Base-by-base conservation (phyloP, 2,113 vertebrate species). In the Nicator chloris region DNA sequence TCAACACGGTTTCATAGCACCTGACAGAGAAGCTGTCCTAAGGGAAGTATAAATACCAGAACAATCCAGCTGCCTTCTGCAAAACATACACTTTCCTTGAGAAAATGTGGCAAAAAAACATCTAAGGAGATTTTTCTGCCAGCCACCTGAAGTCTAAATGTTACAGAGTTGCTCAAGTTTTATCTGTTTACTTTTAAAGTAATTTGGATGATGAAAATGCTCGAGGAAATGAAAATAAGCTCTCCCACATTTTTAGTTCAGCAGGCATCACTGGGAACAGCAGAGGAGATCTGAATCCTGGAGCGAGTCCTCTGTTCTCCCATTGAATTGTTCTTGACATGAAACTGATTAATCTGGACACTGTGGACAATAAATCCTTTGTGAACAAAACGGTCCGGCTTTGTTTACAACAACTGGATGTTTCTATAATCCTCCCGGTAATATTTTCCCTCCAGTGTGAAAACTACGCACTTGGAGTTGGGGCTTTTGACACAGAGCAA, bases 341-440 rank as follows among this genome's bases (percentile, higher is more conserved):
- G 92, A 94, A 92, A 90, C 88, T 95, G 95, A 98, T 96, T 96
- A 92, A 92, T 96, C 82, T 69, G 88, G 94, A 97, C 91, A 95
- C 95, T 82, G 53, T 5, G 5, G 96, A 97, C 96, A 98, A 97
- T 89, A 96, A 95, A 97, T 90, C 88, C 95, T 90, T 85, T 97
- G 95, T 95, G 84, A 95, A 87, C 66, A 61, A 94, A 96, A 94
- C 21, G 23, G 59, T 90, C 80, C 88, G 75, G 90, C 78, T 97
- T 87, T 96, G 94, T 96, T 96, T 97, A 95, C 76, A 90, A 92
- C 90, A 95, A 85, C 77, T 94, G 96, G 95, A 79, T 92, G 90
- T 91, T 96, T 91, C 96, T 77, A 53, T 92, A 97, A 95, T 96
- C 89, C 91, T 91, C 86, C 75, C 15, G 13, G 91, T 95, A 96